phyloP scores from a whole-genome alignment of 2,888 invertebrate genomes.

The Mythimna loreyi region DNA sequence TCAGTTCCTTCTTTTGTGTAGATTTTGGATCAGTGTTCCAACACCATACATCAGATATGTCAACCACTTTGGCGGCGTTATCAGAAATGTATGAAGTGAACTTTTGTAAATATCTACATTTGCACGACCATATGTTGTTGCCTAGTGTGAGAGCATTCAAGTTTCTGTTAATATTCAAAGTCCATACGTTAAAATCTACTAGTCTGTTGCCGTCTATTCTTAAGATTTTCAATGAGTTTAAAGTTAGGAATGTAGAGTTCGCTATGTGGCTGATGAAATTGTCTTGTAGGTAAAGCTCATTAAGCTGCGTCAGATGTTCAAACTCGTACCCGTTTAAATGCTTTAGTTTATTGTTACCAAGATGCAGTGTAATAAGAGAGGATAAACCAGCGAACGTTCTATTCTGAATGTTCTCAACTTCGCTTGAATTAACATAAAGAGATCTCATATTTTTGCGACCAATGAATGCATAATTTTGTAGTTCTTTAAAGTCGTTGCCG shows the following conservation, averaged over 20 bases:
- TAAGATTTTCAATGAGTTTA: slow-evolving; percentile 94
- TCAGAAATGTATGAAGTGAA: slow-evolving; percentile 95
- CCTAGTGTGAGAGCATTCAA: slow-evolving; percentile 94
- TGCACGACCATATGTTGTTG: slow-evolving; percentile 97
- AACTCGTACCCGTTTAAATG: slow-evolving; percentile 96
- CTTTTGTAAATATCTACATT: slow-evolving; percentile 96
- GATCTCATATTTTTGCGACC: slow-evolving; percentile 97
- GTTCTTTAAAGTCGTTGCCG: slow-evolving; percentile 96
- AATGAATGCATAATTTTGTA: slow-evolving; percentile 97
- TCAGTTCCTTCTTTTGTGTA: slow-evolving; percentile 94
- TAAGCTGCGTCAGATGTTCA: slow-evolving; percentile 94
- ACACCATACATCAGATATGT: slow-evolving; percentile 94
- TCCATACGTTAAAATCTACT: slow-evolving; percentile 95
- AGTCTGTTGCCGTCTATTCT: slow-evolving; percentile 96
- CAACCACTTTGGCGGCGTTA: slow-evolving; percentile 94
- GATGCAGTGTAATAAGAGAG: slow-evolving; percentile 94
- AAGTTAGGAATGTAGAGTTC: slow-evolving; percentile 94
- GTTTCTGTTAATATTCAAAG: slow-evolving; percentile 92
- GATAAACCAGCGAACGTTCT: slow-evolving; percentile 96
- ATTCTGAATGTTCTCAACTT: slow-evolving; percentile 96
- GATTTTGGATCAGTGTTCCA: slow-evolving; percentile 93
- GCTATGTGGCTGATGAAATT: slow-evolving; percentile 95
- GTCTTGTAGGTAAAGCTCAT: slow-evolving; percentile 96
- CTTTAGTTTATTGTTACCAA: slow-evolving; percentile 96
- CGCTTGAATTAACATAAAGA: slow-evolving; percentile 96